Evolutionary conservation across 2,888 invertebrate species (phyloP), one percentile per base, ranked within the genome.

Genomic region (Drosophila anomalata): DNA sequence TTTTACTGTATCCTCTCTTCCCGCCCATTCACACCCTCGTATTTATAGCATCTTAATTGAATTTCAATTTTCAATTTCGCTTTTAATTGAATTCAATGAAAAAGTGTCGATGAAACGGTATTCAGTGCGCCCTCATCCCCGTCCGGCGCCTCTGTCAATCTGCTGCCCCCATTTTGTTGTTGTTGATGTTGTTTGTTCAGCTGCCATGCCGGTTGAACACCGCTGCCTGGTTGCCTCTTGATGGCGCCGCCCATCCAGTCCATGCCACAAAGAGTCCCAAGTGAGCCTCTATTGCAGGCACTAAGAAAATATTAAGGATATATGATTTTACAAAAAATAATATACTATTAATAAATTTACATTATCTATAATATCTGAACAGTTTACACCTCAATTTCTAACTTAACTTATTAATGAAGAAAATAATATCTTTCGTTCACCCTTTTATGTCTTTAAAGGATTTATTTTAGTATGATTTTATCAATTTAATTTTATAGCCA

Each of bases 41-140:
- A 77, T 87, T 87, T 80, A 88, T 88, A 79, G 87, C 85, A 78
- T 77, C 79, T 88, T 87, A 87, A 86, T 86, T 86, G 87, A 88
- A 86, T 88, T 88, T 85, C 88, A 84, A 88, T 85, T 88, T 84
- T 86, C 84, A 84, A 85, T 84, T 84, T 84, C 78, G 87, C 88
- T 88, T 84, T 86, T 88, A 86, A 86, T 86, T 86, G 85, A 86
- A 86, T 86, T 86, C 85, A 88, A 86, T 88, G 85, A 81, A 85
- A 88, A 86, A 85, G 87, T 88, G 88, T 88, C 87, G 81, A 87
- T 84, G 85, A 88, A 81, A 78, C 73, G 84, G 72, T 73, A 78
- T 84, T 79, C 86, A 87, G 56, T 20, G 11, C 17, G 41, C 41
- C 41, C 41, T 42, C 41, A 42, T 17, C 3, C 3, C 17, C 11